These are phyloP conservation scores for Rotaria sp. DNA, from an alignment of 2,888 invertebrate genomes.

Conservation along the genomic window DNA sequence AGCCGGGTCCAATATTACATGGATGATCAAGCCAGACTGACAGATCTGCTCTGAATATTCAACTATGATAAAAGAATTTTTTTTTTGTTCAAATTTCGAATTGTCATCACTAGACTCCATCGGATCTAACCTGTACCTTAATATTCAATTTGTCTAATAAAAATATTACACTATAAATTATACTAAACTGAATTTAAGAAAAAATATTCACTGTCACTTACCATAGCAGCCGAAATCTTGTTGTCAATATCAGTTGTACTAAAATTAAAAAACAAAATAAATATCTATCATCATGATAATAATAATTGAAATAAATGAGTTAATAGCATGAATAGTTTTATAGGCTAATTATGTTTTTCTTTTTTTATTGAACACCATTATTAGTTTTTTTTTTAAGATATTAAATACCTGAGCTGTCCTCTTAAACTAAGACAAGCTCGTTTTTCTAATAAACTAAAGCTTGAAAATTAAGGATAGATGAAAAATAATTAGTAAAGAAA, in stretches of 20 bases:
- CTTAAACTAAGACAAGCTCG: background rate
- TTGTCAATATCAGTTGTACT: slow-evolving; percentile 28
- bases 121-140: no score
- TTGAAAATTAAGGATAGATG: background rate
- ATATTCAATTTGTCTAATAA: no score
- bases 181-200: background rate
- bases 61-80: no score
- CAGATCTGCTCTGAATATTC: no score
- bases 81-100: no score
- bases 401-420: background rate
- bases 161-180: background rate
- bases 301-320: background rate
- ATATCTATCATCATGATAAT: background rate
- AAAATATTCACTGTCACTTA: background rate
- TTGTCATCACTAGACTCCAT: no score
- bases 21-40: no score
- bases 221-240: slow-evolving; percentile 17
- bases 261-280: background rate
- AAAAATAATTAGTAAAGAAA: no score
- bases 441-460: background rate
- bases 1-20: no score
- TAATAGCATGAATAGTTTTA: background rate
- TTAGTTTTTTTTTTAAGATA: background rate
- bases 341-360: background rate
- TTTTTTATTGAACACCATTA: background rate